Evolutionary conservation across 2,888 invertebrate species (phyloP).

Genomic region (Slavum lentiscoides): DNA sequence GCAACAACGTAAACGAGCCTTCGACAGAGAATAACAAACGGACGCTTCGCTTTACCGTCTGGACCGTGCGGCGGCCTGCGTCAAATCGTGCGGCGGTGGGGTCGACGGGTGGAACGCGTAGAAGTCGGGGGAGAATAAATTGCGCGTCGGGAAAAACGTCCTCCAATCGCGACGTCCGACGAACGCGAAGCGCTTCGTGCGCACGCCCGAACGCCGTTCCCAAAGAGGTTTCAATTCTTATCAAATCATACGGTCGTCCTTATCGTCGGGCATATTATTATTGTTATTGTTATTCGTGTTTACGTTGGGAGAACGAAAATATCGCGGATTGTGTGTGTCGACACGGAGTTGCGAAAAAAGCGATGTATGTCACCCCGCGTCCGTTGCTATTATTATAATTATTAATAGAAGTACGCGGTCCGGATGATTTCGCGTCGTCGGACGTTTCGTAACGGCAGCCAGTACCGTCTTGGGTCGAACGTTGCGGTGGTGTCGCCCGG

Average conservation of each 20-base stretch:
- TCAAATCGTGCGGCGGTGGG: too few species aligned
- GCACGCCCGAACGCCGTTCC: background rate
- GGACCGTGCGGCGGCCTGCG: too few species aligned
- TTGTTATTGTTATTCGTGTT: background rate
- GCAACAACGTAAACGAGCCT: too few species aligned
- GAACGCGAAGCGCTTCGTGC: background rate
- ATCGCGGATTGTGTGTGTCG: background rate
- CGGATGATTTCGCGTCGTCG: background rate
- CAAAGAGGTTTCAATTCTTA: background rate
- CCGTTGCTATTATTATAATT: background rate
- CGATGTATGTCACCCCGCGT: background rate
- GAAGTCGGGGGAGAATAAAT: background rate
- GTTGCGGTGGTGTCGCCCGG: background rate
- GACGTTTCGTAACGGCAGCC: slow-evolving; percentile 13
- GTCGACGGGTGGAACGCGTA: too few species aligned
- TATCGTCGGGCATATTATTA: background rate
- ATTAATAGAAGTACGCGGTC: slow-evolving; percentile 1
- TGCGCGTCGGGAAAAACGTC: background rate
- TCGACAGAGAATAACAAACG: too few species aligned
- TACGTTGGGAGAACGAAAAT: slow-evolving; percentile 3
- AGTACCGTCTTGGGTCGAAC: background rate
- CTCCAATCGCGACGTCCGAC: background rate
- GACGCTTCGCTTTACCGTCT: too few species aligned
- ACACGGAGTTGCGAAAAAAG: slow-evolving; percentile 9
- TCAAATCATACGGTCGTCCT: slow-evolving; percentile 12